These are phyloP conservation scores for Calcarius lapponicus DNA, from an alignment of 2,797 vertebrate species.

Conservation along the genomic window DNA sequence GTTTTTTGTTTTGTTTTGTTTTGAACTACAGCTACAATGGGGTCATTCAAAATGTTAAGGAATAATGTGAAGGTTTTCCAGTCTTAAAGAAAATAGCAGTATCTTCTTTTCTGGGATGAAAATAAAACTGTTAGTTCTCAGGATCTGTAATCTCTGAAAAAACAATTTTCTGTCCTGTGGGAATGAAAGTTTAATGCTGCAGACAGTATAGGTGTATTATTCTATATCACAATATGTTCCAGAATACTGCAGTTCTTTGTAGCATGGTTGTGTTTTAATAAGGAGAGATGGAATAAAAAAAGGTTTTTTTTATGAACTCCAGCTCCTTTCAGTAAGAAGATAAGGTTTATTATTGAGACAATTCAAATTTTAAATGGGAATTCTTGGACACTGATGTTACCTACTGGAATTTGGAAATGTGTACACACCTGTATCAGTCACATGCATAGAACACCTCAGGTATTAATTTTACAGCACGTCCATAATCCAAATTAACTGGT, in stretches of 20 bases:
- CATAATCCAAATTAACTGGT: background rate
- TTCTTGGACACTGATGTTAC: background rate
- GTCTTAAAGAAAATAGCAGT: background rate
- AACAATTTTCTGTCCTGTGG: slow-evolving; percentile 13
- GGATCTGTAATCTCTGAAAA: slow-evolving; percentile 1
- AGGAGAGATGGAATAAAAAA: background rate
- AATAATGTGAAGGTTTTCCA: slow-evolving; percentile 37
- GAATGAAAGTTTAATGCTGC: slow-evolving; percentile 24
- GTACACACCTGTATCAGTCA: background rate
- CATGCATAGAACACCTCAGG: background rate
- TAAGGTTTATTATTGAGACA: background rate
- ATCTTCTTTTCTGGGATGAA: slow-evolving; percentile 20
- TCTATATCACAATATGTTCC: background rate
- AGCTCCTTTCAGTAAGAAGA: background rate
- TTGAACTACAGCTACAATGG: background rate
- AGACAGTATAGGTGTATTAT: slow-evolving; percentile 6
- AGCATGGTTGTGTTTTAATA: background rate
- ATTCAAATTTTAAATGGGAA: background rate
- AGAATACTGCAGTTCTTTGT: background rate
- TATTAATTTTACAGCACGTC: background rate
- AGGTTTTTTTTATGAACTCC: background rate
- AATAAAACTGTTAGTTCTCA: slow-evolving; percentile 18
- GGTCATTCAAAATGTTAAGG: slow-evolving; percentile 22
- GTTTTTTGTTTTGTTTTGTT: background rate
- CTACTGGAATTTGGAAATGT: background rate